phyloP scores from a whole-genome alignment of 2,113 vertebrate species.

The Petaurus breviceps region DNA sequence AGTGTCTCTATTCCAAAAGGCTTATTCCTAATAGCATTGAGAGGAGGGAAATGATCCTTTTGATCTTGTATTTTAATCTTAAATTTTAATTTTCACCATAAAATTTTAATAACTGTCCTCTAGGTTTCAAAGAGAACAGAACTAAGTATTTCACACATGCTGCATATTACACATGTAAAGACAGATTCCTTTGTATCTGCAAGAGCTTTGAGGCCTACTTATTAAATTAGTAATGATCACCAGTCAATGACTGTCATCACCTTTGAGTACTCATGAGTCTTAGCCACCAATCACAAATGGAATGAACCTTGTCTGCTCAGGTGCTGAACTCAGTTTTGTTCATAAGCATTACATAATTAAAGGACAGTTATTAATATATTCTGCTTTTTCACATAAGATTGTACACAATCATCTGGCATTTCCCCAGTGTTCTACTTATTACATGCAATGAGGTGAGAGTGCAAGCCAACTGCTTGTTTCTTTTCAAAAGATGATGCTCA shows the following conservation, averaged over 20 bases:
- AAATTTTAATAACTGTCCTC: conserved; percentile 88
- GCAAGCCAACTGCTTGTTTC: conserved; percentile 62
- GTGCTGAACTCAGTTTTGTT: conserved; percentile 66
- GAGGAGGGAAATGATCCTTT: conserved; percentile 77
- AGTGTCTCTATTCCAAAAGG: conserved; percentile 83
- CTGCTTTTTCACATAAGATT: conserved; percentile 13
- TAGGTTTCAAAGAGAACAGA: conserved; percentile 85
- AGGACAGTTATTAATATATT: conserved; percentile 54
- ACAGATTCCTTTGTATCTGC: conserved; percentile 82
- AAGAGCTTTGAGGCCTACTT: conserved; percentile 79
- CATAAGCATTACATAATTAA: conserved; percentile 66
- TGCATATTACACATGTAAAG: conserved; percentile 86
- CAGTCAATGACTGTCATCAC: conserved; percentile 76
- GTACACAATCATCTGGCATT: conserved; percentile 62
- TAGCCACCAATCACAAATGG: conserved; percentile 77
- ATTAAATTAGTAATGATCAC: conserved; percentile 88
- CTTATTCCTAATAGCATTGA: conserved; percentile 84
- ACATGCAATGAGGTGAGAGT: conserved; percentile 72
- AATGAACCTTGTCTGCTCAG: conserved; percentile 29
- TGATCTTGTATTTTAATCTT: conserved; percentile 88
- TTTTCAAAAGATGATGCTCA: conserved; percentile 70
- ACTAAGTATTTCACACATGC: conserved; percentile 82
- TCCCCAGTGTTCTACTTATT: conserved; percentile 56
- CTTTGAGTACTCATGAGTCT: conserved; percentile 62
- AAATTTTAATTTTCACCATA: conserved; percentile 88